These are phyloP conservation scores for Pelmatolapia mariae DNA, from an alignment of 2,113 vertebrate species.

Conservation along the genomic window DNA sequence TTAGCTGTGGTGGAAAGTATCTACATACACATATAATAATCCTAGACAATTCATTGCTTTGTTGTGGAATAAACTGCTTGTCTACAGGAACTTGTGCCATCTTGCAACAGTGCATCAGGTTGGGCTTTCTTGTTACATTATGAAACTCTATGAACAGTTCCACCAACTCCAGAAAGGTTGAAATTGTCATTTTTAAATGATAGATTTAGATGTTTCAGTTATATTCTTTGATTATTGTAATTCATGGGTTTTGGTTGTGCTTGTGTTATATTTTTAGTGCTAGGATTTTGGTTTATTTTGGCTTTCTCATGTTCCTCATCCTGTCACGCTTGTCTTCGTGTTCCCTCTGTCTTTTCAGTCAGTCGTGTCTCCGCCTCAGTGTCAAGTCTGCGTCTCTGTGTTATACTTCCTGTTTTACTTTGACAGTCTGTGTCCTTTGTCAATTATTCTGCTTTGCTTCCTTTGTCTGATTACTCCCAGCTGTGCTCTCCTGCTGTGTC, in stretches of 20 bases:
- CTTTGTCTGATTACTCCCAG: background rate
- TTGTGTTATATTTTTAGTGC: background rate
- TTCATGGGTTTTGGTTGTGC: background rate
- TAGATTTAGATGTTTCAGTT: background rate
- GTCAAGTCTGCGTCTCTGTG: background rate
- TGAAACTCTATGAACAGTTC: background rate
- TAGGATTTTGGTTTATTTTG: background rate
- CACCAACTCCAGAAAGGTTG: background rate
- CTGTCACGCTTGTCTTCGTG: background rate
- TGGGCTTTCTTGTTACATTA: background rate
- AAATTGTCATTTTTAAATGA: background rate
- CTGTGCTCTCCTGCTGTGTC: background rate
- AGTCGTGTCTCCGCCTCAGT: background rate
- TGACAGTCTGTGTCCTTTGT: background rate
- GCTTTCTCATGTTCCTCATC: background rate
- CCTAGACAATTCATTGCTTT: background rate
- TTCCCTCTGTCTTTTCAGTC: background rate
- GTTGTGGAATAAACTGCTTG: background rate
- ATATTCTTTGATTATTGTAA: background rate
- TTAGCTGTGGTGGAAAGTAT: background rate
- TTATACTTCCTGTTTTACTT: background rate
- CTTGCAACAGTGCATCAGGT: background rate
- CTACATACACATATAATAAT: background rate
- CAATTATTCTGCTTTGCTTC: background rate
- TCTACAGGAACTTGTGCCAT: background rate